These are phyloP conservation scores for Enteromius thamalakanensis DNA, from an alignment of 2,797 vertebrate genomes.

Conservation along the genomic window DNA sequence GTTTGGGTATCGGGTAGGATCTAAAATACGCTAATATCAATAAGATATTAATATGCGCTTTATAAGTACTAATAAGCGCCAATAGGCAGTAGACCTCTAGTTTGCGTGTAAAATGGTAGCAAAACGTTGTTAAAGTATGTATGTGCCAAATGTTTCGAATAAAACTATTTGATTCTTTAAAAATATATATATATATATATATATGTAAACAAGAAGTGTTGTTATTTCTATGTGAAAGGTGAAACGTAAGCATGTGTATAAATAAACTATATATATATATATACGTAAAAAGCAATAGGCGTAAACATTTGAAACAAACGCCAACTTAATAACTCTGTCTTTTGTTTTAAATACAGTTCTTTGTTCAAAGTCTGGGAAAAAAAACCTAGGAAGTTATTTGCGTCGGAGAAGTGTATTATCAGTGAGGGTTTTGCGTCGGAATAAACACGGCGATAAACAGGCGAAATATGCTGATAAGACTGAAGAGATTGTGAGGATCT, in stretches of 20 bases:
- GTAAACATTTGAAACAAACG: background rate
- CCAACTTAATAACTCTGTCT: background rate
- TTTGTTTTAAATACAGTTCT: constrained; percentile 26
- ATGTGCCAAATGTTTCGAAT: background rate
- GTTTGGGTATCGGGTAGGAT: background rate
- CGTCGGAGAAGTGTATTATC: constrained; percentile 40
- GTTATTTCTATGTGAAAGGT: background rate
- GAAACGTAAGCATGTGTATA: background rate
- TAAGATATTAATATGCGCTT: background rate
- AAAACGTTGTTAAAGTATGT: background rate
- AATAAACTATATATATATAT: background rate
- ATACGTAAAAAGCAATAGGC: background rate
- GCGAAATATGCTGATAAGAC: constrained; percentile 17
- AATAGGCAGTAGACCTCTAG: background rate
- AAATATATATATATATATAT: background rate
- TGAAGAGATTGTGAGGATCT: constrained; percentile 11
- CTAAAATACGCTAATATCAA: background rate
- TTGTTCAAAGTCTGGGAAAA: background rate
- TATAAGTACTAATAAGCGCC: background rate
- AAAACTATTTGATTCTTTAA: background rate
- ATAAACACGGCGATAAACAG: constrained; percentile 42
- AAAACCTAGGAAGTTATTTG: constrained; percentile 26
- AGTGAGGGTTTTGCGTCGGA: constrained; percentile 6
- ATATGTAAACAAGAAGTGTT: background rate
- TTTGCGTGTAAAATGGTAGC: background rate